These are phyloP conservation scores for Montipora capitata DNA, from an alignment of 92 coral and sea anemone species.

Conservation along the genomic window DNA sequence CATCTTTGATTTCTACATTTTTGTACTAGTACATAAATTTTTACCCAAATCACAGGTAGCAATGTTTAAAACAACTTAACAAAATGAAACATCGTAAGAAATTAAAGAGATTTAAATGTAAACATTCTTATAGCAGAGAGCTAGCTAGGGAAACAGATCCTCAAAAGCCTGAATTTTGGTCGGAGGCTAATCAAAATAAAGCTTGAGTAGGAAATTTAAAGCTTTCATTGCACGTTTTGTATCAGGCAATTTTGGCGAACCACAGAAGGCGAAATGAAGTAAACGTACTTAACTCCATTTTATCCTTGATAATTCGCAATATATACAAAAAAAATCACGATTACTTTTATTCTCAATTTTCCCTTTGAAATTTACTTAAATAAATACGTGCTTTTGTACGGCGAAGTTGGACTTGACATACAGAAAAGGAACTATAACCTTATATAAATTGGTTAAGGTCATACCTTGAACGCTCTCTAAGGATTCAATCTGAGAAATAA, in stretches of 20 bases:
- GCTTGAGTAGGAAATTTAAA: no score
- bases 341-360: not conserved
- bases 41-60: no score
- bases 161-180: no score
- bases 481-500: conserved; percentile 10
- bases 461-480: conserved; percentile 18
- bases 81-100: no score
- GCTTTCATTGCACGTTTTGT: no score
- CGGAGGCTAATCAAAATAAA: no score
- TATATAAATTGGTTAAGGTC: not conserved
- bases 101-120: no score
- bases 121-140: not conserved
- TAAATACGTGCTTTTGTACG: conserved; percentile 4
- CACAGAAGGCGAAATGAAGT: not conserved
- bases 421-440: not conserved
- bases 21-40: no score
- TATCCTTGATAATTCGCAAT: conserved; percentile 8
- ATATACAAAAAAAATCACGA: not conserved
- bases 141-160: not conserved
- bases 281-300: conserved; percentile 1
- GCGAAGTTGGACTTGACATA: conserved; percentile 3
- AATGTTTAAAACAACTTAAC: no score
- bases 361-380: not conserved
- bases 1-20: no score
- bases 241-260: no score